Evolutionary conservation across 2,113 vertebrate genomes (phyloP).

Genomic region (Ginglymostoma cirratum): DNA sequence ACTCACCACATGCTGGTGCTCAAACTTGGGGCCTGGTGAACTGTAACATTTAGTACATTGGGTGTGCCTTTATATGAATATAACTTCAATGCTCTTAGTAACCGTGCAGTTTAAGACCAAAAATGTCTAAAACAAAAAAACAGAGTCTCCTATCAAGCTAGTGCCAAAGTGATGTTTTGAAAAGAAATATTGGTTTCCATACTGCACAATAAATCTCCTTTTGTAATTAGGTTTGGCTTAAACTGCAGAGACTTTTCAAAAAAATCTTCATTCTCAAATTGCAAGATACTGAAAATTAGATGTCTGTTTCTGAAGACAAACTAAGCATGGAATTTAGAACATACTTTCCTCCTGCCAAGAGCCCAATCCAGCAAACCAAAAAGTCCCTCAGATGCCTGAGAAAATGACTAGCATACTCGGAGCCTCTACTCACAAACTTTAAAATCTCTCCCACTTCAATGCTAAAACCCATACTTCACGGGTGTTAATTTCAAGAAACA

Average conservation of each 20-base stretch:
- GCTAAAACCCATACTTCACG: background rate
- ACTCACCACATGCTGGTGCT: background rate
- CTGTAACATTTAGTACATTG: background rate
- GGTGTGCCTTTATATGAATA: background rate
- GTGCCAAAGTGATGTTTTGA: background rate
- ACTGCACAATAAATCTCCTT: background rate
- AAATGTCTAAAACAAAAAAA: background rate
- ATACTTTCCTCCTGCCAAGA: background rate
- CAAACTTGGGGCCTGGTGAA: background rate
- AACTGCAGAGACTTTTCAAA: background rate
- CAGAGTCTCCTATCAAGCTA: background rate
- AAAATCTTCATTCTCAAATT: background rate
- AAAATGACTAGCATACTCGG: background rate
- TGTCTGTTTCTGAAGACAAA: constrained; percentile 1
- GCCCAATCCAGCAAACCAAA: background rate
- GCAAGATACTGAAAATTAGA: background rate
- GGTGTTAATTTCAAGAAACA: background rate
- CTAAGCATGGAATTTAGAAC: background rate
- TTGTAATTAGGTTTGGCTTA: background rate
- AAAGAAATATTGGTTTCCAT: background rate
- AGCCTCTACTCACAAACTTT: background rate
- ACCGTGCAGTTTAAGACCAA: background rate
- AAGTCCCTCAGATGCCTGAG: background rate
- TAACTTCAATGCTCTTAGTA: background rate
- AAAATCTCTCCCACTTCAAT: background rate